Base-by-base conservation (phyloP, 37 sponge, comb jelly and placozoan genomes). In the Aplysina aerophoba region DNA sequence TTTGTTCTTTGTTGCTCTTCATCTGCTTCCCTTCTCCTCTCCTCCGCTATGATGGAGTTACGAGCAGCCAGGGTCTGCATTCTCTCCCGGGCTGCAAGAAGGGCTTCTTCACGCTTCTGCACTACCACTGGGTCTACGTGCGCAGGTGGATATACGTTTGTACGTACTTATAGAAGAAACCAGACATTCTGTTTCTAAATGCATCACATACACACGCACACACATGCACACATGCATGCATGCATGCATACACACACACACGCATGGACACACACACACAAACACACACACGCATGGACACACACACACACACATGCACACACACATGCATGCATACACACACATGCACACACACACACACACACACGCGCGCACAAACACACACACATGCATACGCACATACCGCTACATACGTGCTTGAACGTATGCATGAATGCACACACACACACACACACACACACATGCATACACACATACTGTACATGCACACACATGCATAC, bases 321-420 rank as follows among this genome's bases (percentile, higher is more conserved):
- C 87, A 80, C 67, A 79, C 80, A 73, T 74, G 54, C 59, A 73
- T 57, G 72, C 75, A 83, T 69, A 83, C 84, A 83, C 84, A 83
- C 84, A 83, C 84, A 83, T 44, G 14, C 84, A 83, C 84, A 83
- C 84, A 83, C 84, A 83, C 85, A 73, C 90, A 90, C 89, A 90
- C 83, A 69, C 34, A 30, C 34, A 69, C 71, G 30, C 63, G 6
- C 34, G 30, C 71, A 69, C 34, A 69, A 33, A n/a, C 34, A 69
- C 34, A 17, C 28, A 31, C 27, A 31, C 28, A 65, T 65, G 66
- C 22, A 65, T 20, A 16, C 13, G 12, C 19, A 16, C 13, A 11
- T 65, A 30, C 27, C 11, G 22, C 22, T 65, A 16, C 66, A 65
- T 65, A 30, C 27, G 22, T 16, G 22, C 66, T 30, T 16, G 12